Evolutionary conservation across 2,888 invertebrate species (phyloP), one percentile per base, ranked within the genome.

Genomic region (Lomographa bimaculata): DNA sequence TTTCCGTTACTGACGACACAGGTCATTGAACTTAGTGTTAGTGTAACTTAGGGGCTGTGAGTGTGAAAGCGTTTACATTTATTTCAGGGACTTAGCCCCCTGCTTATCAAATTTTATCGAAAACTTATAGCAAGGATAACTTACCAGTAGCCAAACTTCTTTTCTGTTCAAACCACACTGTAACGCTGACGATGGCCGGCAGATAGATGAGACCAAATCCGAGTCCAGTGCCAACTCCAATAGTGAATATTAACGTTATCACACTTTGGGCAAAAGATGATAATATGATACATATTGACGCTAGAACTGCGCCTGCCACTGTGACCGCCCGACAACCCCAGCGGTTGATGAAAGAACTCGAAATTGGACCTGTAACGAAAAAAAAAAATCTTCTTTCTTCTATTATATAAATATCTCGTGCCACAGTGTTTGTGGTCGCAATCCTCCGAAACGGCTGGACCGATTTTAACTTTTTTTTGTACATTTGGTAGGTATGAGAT

Each of bases 131-230:
- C n/a, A n/a, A n/a, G n/a, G n/a, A n/a, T n/a, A n/a, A n/a, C 53
- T 56, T 65, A 89, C 87, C 99, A 0, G 98, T 99, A 3, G 99
- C 99, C 60, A 99, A 91, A 18, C 98, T 97, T 36, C 99, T 92
- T 61, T 93, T 94, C 60, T 96, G 95, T 74, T 99, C 98, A 73
- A 99, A 99, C 91, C 99, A 99, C 60, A 96, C 96, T 1, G 98
- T 98, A 17, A 99, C 99, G 73, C 97, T 97, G 36, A 99, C 98
- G 58, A 99, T 98, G 36, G 99, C 98, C 0, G 99, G 99, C 42
- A 99, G 91, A 78, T 99, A 99, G 73, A 99, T 98, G 50, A 99
- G 91, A 0, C 99, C 99, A 64, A 99, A 97, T 7, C 99, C 99
- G 27, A 98, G 84, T 21, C 98, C 98, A 50, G 97, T 94, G 43